These are phyloP conservation scores for Sialis fuliginosa DNA, from an alignment of 2,888 invertebrate genomes.

Conservation along the genomic window DNA sequence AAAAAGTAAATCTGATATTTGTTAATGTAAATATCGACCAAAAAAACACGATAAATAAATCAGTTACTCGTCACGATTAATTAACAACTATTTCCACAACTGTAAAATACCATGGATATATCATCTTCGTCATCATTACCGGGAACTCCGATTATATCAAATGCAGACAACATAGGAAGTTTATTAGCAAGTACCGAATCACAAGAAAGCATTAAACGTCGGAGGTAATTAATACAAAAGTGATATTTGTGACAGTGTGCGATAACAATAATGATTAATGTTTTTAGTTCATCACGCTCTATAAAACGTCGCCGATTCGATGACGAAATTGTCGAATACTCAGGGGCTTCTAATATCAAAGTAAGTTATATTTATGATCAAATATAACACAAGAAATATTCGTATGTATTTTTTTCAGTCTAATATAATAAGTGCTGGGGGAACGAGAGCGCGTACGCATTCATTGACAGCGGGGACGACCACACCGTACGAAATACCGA, in stretches of 20 bases:
- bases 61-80: no score
- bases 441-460: neutral
- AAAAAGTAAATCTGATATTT: no score
- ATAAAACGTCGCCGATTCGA: conserved; percentile 93
- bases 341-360: conserved; percentile 30
- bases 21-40: no score
- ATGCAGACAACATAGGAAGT: conserved; percentile 13
- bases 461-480: neutral
- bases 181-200: conserved; percentile 22
- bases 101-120: neutral
- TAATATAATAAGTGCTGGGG: neutral
- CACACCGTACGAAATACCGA: conserved; percentile 14
- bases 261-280: neutral
- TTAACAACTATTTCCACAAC: no score
- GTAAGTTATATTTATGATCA: conserved; percentile 12
- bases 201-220: conserved; percentile 29
- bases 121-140: neutral
- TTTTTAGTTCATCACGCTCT: conserved; percentile 69
- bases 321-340: conserved; percentile 91
- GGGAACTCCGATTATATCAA: neutral
- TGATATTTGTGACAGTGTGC: neutral
- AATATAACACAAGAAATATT: neutral
- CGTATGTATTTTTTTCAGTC: neutral
- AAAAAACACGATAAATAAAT: no score
- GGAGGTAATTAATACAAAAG: conserved; percentile 23